Conservation (phyloP, 2,888 invertebrate genomes). For the Platycheirus rosarum region DNA sequence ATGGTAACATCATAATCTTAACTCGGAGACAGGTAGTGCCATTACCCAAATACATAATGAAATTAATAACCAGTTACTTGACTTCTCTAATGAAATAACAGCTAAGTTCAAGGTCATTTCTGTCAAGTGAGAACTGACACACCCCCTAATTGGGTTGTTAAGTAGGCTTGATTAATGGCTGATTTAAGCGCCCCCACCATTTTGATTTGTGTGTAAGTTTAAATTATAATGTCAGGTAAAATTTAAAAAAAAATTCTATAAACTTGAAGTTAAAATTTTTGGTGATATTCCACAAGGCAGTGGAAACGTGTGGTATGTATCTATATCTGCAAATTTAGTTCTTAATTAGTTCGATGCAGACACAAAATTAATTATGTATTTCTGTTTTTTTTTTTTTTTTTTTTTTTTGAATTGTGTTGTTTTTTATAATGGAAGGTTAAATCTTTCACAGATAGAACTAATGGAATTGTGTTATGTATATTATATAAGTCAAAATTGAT, state of each 20-base stretch:
- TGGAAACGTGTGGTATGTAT: background rate
- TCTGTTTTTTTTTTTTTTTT: no score
- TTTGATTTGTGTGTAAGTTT: background rate
- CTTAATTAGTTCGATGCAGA: no score
- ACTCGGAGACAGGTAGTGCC: background rate
- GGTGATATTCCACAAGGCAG: background rate
- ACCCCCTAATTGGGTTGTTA: background rate
- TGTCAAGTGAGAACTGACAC: background rate
- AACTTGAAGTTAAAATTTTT: background rate
- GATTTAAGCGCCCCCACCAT: background rate
- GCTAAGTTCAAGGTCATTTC: conserved; percentile 2
- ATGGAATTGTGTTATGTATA: no score
- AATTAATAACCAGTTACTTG: conserved; percentile 1
- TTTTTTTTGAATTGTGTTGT: no score
- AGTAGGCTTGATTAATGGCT: background rate
- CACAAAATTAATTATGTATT: no score
- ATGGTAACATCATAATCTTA: conserved; percentile 4
- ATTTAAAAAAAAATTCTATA: background rate
- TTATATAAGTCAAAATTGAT: background rate
- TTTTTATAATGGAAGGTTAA: no score
- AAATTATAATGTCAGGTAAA: background rate
- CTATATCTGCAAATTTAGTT: no score
- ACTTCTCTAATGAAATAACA: background rate
- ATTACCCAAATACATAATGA: background rate
- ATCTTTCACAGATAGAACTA: no score